phyloP scores from a whole-genome alignment of 2,888 invertebrate genomes.

The Drosophila histrio region DNA sequence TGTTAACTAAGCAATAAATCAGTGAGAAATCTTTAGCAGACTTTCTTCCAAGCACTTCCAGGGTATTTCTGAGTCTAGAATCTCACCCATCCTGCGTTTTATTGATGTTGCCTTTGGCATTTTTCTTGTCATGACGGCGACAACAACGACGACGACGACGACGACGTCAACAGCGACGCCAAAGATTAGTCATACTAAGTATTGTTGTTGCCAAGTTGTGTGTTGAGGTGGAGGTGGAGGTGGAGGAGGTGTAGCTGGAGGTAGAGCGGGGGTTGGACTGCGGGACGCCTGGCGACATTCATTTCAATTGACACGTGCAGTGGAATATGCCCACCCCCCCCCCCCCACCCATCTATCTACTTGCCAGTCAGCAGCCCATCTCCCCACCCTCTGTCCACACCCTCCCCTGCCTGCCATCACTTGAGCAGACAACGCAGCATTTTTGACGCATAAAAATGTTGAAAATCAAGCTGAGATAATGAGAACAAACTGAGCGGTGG shows the following conservation, averaged over 20 bases:
- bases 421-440: slow-evolving; percentile 54
- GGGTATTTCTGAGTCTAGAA: slow-evolving; percentile 13
- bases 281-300: slow-evolving; percentile 75
- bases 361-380: slow-evolving; percentile 4
- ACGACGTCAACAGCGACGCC: slow-evolving; percentile 50
- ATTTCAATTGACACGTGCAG: slow-evolving; percentile 82
- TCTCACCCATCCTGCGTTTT: neutral
- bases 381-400: neutral
- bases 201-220: slow-evolving; percentile 47
- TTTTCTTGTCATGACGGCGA: slow-evolving; percentile 49
- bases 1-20: too few relatives aligned
- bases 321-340: slow-evolving; percentile 45
- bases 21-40: too few relatives aligned
- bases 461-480: slow-evolving; percentile 68
- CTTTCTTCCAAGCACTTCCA: neutral
- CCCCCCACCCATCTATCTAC: neutral
- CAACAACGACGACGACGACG: slow-evolving; percentile 43
- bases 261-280: slow-evolving; percentile 41
- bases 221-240: slow-evolving; percentile 11
- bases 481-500: slow-evolving; percentile 33
- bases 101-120: slow-evolving; percentile 37
- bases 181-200: slow-evolving; percentile 76
- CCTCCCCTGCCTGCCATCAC: slow-evolving; percentile 9
- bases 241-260: slow-evolving; percentile 7
- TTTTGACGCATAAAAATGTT: slow-evolving; percentile 73